Conservation (phyloP, 2,797 vertebrate species). For the Nannoperca australis region DNA sequence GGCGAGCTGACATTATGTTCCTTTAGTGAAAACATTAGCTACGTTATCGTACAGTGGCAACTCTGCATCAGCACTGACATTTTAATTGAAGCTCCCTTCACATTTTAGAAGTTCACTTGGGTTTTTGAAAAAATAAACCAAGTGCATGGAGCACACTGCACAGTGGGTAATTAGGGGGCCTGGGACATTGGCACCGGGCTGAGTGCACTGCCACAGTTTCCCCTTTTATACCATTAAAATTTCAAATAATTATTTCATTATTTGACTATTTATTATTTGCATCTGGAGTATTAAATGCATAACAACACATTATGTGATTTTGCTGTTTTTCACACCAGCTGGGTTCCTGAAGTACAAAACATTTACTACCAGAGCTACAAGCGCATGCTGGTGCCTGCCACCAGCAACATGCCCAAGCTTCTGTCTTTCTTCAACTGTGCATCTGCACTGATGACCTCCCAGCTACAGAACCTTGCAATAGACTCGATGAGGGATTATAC, state of each 20-base stretch:
- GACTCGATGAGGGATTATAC: constrained; percentile 90
- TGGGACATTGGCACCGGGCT: too few species aligned
- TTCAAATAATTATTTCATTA: neutral
- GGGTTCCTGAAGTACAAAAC: constrained; percentile 89
- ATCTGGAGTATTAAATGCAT: neutral
- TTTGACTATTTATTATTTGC: neutral
- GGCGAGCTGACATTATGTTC: neutral
- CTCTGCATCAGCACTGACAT: neutral
- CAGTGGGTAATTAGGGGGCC: neutral
- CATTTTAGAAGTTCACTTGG: neutral
- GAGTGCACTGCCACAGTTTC: neutral
- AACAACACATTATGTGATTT: neutral
- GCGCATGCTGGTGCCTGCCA: constrained; percentile 82
- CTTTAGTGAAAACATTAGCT: neutral
- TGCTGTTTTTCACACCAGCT: constrained; percentile 78
- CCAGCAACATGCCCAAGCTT: constrained; percentile 77
- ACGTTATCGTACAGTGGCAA: neutral
- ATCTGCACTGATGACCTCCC: constrained; percentile 89
- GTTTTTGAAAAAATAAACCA: neutral
- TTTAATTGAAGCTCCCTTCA: neutral
- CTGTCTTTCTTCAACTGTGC: constrained; percentile 89
- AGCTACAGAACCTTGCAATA: constrained; percentile 88
- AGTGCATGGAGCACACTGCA: neutral
- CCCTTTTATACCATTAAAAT: neutral
- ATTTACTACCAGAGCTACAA: constrained; percentile 87